Conservation (phyloP, 2,888 invertebrate species). For the Electrophaes corylata region DNA sequence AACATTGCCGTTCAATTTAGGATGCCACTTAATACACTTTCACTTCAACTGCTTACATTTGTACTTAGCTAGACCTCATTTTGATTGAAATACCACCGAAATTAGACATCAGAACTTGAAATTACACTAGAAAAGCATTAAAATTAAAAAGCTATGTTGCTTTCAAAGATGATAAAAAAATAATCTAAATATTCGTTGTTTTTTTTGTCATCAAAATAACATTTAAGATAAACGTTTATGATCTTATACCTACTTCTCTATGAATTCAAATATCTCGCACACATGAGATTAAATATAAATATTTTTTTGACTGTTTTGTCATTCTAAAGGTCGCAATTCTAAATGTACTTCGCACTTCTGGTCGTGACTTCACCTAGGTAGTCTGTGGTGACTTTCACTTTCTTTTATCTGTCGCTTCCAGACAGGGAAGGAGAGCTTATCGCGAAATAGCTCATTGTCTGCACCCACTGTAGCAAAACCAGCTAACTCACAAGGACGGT, state of each 20-base stretch:
- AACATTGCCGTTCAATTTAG: too few relatives aligned
- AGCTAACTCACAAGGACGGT: slow-evolving; percentile 67
- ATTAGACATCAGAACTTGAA: too few relatives aligned
- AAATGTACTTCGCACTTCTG: not conserved
- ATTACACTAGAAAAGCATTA: too few relatives aligned
- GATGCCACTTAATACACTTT: too few relatives aligned
- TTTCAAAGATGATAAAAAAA: too few relatives aligned
- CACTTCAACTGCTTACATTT: too few relatives aligned
- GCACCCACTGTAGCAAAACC: slow-evolving; percentile 52
- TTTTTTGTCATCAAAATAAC: too few relatives aligned
- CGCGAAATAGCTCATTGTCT: slow-evolving; percentile 71
- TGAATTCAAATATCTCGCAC: not conserved
- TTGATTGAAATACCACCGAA: too few relatives aligned
- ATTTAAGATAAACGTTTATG: not conserved
- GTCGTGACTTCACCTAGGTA: not conserved
- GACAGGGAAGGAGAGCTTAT: slow-evolving; percentile 62
- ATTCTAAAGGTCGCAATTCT: not conserved
- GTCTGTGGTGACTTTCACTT: slow-evolving; percentile 66
- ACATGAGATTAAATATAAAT: not conserved
- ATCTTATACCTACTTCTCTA: too few relatives aligned
- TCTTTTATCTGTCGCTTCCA: slow-evolving; percentile 61
- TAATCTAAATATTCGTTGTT: too few relatives aligned
- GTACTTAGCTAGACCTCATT: too few relatives aligned
- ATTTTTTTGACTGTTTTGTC: not conserved
- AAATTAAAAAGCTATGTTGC: too few relatives aligned